phyloP scores from a whole-genome alignment of 1,140 invertebrate species.

The Megathymus violae region DNA sequence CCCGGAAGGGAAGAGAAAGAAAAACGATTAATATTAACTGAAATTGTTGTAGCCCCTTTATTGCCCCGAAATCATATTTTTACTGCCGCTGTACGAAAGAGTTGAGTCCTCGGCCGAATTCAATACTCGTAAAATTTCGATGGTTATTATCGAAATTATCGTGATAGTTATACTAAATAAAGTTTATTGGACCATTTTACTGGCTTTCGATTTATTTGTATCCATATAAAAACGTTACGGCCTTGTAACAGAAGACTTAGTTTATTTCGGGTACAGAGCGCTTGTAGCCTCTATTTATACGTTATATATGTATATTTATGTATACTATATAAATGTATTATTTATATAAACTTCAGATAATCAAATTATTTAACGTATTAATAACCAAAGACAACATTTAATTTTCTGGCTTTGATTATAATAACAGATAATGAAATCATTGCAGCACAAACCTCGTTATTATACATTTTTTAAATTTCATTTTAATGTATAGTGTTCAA shows the following conservation, averaged over 20 bases:
- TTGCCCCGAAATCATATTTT: slow-evolving; percentile 72
- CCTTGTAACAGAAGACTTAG: not conserved
- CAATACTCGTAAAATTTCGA: slow-evolving; percentile 49
- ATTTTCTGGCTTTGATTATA: too few relatives aligned
- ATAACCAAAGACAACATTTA: too few relatives aligned
- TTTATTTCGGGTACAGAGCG: not conserved
- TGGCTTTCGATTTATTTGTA: slow-evolving; percentile 25
- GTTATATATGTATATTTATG: too few relatives aligned
- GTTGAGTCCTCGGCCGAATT: slow-evolving; percentile 53
- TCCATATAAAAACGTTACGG: not conserved
- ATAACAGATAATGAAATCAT: too few relatives aligned
- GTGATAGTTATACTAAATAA: slow-evolving; percentile 41
- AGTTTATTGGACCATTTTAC: slow-evolving; percentile 26
- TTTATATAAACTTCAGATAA: too few relatives aligned
- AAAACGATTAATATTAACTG: slow-evolving; percentile 83
- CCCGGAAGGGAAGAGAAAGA: slow-evolving; percentile 77
- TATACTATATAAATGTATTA: too few relatives aligned
- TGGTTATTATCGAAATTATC: slow-evolving; percentile 33
- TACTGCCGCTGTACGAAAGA: slow-evolving; percentile 63
- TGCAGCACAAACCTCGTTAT: too few relatives aligned
- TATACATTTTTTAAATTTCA: too few relatives aligned
- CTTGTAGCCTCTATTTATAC: too few relatives aligned
- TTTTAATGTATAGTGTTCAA: too few relatives aligned
- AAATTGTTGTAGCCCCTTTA: slow-evolving; percentile 76
- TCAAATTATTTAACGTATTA: too few relatives aligned